Evolutionary conservation across 2,113 vertebrate genomes (phyloP).

Genomic region (Gallinago paraguaiae): DNA sequence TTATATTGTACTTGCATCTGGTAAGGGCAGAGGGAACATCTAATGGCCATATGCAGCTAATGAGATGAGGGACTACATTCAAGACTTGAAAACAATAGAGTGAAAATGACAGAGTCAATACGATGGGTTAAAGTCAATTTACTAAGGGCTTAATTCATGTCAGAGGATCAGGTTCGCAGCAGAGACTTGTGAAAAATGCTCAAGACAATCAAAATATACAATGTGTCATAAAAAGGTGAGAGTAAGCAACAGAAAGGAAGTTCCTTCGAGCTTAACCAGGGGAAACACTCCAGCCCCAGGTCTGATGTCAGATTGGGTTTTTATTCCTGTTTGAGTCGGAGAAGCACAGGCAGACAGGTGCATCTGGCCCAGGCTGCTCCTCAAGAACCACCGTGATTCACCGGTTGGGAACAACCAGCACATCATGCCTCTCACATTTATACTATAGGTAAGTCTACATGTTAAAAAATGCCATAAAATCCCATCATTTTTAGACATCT

Average conservation of each 20-base stretch:
- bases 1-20: neutral
- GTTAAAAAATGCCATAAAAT: neutral
- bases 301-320: neutral
- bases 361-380: neutral
- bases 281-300: neutral
- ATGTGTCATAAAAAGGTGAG: neutral
- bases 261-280: neutral
- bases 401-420: accelerated
- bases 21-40: neutral
- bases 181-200: neutral
- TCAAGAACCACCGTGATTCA: neutral
- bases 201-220: neutral
- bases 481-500: neutral
- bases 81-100: neutral
- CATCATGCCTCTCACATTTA: neutral
- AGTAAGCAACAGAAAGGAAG: neutral
- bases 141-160: neutral
- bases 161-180: neutral
- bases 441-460: neutral
- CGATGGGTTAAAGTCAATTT: neutral
- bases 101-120: neutral
- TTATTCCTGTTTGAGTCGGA: neutral
- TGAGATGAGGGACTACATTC: neutral
- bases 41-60: neutral
- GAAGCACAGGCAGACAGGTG: neutral